These are phyloP conservation scores for Pocillopora grandis DNA, from an alignment of 92 coral and sea anemone species.

Conservation along the genomic window DNA sequence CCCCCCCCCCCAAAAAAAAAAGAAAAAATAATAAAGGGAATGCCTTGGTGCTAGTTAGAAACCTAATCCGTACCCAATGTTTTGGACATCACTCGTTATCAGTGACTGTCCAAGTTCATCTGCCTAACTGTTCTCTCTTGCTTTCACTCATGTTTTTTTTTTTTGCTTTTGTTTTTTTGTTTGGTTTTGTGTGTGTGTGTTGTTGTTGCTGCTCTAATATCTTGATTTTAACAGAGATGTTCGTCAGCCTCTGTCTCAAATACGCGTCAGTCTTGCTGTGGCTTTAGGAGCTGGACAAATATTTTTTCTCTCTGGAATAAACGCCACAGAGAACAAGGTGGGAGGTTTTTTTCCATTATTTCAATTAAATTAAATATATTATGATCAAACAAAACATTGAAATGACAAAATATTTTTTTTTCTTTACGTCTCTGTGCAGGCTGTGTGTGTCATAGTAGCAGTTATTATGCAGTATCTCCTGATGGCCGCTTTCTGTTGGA, in stretches of 20 bases:
- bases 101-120: no score
- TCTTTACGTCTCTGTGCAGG: not conserved
- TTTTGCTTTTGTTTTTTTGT: not conserved
- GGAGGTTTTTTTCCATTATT: not conserved
- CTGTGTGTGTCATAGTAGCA: not conserved
- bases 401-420: not conserved
- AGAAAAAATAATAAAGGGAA: no score
- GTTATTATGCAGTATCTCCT: not conserved
- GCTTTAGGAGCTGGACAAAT: not conserved
- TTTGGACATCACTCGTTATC: no score
- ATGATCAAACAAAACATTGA: not conserved
- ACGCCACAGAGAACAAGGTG: not conserved
- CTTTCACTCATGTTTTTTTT: not conserved
- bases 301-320: not conserved
- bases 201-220: not conserved
- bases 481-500: conserved; percentile 18
- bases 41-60: no score
- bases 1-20: no score
- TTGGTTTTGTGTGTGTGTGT: not conserved
- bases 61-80: no score
- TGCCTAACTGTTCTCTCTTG: not conserved
- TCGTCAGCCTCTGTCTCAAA: conserved; percentile 9
- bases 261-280: not conserved
- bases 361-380: no score
- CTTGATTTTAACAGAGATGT: not conserved